phyloP scores from a whole-genome alignment of 2,113 vertebrate genomes.

The Platysternon megacephalum region DNA sequence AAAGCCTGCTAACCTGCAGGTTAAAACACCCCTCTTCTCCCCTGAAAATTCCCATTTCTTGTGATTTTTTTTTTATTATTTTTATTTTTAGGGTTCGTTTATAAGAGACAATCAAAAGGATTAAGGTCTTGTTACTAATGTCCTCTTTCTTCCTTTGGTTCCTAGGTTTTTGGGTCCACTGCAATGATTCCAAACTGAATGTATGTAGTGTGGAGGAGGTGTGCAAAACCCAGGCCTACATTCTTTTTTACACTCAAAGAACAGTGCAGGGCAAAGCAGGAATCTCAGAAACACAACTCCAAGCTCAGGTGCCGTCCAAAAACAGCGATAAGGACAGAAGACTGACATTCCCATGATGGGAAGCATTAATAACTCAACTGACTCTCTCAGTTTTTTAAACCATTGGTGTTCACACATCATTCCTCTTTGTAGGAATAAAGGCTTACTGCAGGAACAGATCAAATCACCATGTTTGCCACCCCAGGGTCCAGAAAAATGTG shows the following conservation, averaged over 20 bases:
- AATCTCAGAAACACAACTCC: conserved; percentile 82
- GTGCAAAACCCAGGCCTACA: conserved; percentile 99
- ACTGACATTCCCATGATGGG: conserved; percentile 67
- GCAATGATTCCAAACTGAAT: conserved; percentile 99
- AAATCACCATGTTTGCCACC: conserved; percentile 15
- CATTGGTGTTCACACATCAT: conserved; percentile 12
- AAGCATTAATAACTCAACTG: conserved; percentile 37
- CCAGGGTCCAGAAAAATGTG: conserved; percentile 36
- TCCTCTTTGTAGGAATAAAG: conserved; percentile 46
- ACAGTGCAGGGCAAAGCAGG: conserved; percentile 85
- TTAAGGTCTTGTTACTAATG: conserved; percentile 22
- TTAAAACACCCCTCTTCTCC: neutral
- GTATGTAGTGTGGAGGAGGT: conserved; percentile 99
- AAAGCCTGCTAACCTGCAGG: neutral
- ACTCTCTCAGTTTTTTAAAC: conserved; percentile 34
- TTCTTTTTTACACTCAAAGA: conserved; percentile 99
- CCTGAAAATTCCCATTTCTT: neutral
- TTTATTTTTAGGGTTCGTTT: conserved; percentile 1
- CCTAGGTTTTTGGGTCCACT: conserved; percentile 99
- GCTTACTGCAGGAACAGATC: conserved; percentile 58
- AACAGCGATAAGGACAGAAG: conserved; percentile 69
- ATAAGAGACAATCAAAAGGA: neutral
- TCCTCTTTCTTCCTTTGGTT: conserved; percentile 53
- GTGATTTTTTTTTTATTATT: conserved; percentile 38
- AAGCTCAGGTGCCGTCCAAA: conserved; percentile 82